phyloP scores from a whole-genome alignment of 2,797 vertebrate genomes.

The Sebastiscus tertius region DNA sequence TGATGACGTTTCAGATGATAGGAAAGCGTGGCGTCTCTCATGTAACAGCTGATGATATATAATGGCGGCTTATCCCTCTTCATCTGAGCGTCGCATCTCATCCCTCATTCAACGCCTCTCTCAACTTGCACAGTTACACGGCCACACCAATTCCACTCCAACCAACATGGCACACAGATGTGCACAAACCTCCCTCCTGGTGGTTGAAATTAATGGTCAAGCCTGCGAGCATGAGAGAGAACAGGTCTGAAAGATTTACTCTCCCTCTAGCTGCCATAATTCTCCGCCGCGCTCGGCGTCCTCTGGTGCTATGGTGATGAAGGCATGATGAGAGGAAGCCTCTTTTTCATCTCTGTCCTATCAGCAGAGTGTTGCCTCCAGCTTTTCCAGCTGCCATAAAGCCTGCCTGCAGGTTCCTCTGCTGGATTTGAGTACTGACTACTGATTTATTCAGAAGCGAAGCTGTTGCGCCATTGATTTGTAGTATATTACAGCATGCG shows the following conservation, averaged over 20 bases:
- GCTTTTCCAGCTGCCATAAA: constrained; percentile 55
- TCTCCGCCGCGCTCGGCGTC: constrained; percentile 47
- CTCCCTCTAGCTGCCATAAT: constrained; percentile 52
- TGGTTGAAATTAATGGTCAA: constrained; percentile 67
- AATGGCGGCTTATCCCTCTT: constrained; percentile 20
- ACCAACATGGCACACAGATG: constrained; percentile 40
- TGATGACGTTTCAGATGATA: constrained; percentile 8
- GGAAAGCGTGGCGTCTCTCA: not conserved
- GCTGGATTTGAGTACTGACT: constrained; percentile 40
- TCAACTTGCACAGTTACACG: not conserved
- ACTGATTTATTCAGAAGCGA: constrained; percentile 53
- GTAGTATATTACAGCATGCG: constrained; percentile 14
- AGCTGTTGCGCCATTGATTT: constrained; percentile 28
- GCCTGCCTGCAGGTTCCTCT: constrained; percentile 40
- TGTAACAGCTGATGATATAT: constrained; percentile 33
- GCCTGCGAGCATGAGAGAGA: constrained; percentile 32
- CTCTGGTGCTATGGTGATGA: constrained; percentile 61
- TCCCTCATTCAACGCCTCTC: constrained; percentile 15
- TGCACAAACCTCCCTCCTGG: constrained; percentile 36
- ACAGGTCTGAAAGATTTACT: constrained; percentile 64
- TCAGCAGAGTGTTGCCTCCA: constrained; percentile 61
- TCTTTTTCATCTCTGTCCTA: constrained; percentile 67
- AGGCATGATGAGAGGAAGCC: constrained; percentile 64
- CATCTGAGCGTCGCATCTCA: constrained; percentile 11
- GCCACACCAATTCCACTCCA: constrained; percentile 2